Percentiles rank a stretch among this genome's conserved stretches.
Evolutionary conservation across 2,888 invertebrate species (phyloP).

Genomic region (Agapostemon virescens): DNA sequence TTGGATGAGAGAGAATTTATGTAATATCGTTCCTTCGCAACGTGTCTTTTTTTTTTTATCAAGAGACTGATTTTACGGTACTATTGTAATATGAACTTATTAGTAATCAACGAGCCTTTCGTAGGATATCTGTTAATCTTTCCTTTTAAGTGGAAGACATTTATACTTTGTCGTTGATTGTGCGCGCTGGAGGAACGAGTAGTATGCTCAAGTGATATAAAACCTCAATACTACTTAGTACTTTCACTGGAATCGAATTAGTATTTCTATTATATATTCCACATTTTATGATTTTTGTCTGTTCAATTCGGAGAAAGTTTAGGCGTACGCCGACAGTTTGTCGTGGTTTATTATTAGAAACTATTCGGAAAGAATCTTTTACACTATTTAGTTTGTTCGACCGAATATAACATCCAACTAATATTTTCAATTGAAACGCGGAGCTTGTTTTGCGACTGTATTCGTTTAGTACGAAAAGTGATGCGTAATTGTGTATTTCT

Average conservation of each 20-base stretch:
- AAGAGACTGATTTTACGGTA: slow-evolving; percentile 54
- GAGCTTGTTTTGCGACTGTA: slow-evolving; percentile 3
- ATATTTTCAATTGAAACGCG: background rate
- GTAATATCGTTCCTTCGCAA: slow-evolving; percentile 45
- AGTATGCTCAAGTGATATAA: background rate
- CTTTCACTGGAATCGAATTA: background rate
- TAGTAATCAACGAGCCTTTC: slow-evolving; percentile 19
- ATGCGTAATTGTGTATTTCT: slow-evolving; percentile 8
- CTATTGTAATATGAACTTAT: background rate
- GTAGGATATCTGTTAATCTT: slow-evolving; percentile 3
- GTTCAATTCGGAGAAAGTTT: background rate
- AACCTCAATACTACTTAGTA: background rate
- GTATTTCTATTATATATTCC: background rate
- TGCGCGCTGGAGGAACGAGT: background rate
- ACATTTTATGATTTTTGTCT: background rate
- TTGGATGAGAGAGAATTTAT: slow-evolving; percentile 33
- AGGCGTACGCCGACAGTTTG: background rate
- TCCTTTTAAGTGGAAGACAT: background rate
- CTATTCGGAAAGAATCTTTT: background rate
- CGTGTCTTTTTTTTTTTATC: slow-evolving; percentile 41
- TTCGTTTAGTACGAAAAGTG: background rate
- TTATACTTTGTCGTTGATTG: background rate
- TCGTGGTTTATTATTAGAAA: background rate
- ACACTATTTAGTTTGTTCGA: background rate
- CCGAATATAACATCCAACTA: background rate